Base-by-base conservation (phyloP, 2,113 vertebrate genomes). In the Macroglossus sobrinus region DNA sequence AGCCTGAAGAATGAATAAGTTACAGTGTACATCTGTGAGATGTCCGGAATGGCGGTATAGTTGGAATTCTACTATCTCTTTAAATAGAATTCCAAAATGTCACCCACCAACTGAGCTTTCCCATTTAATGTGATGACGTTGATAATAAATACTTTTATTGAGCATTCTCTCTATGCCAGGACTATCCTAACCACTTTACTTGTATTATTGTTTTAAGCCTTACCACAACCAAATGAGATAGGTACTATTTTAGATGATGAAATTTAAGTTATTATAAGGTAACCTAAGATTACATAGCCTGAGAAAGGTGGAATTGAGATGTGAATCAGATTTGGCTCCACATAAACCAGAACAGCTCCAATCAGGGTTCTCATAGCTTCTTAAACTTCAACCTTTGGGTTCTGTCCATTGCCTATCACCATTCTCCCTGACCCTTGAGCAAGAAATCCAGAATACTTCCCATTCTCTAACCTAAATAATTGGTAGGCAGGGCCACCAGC, bases 241-340 rank as follows among this genome's bases (percentile, higher is more conserved):
- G 21, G 10, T 59, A 92, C 55, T 69, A 3, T 69, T 94, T 94
- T 63, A 92, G 47, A 86, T 88, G 30, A 92, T 84, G 18, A 95
- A 92, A 78, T 0, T 61, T 18, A 93, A 16, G 47, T 55, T 93
- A 94, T 63, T 71, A 12, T 71, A 87, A 88, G 91, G 76, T 88
- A 80, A 97, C n/a, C 45, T 85, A 90, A 72, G 55, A 43, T 90
- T 33, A 68, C 72, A 90, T 2, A 75, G 50, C 10, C 45, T 71
- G 72, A 84, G 87, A 69, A 19, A 72, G 45, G 30, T 16, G 57
- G 57, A 74, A 18, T 11, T 38, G 26, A 82, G 43, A 81, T 7
- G 40, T 72, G 43, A 97, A 88, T 50, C 59, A 91, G 85, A 80
- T 38, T 50, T 82, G 50, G 53, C 19, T 90, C 50, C n/a, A 40